Conservation (phyloP, 2,113 vertebrate species). For the Brienomyrus longianalis region DNA sequence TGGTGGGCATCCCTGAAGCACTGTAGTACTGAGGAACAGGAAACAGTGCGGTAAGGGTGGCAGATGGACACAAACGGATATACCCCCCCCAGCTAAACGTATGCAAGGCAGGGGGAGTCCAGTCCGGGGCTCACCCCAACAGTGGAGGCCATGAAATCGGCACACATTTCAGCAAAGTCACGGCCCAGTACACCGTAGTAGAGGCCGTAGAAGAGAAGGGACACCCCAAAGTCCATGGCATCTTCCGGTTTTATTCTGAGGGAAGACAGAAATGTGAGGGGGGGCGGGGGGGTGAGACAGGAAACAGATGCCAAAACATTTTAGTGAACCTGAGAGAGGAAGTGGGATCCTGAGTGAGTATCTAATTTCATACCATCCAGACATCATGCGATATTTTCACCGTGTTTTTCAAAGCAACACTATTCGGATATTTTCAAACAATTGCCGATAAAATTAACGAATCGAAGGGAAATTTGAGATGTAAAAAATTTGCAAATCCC, state of each 20-base stretch:
- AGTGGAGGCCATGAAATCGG: conserved; percentile 97
- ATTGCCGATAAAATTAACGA: neutral
- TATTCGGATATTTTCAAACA: neutral
- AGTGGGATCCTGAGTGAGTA: neutral
- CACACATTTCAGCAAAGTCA: conserved; percentile 98
- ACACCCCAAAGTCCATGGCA: conserved; percentile 94
- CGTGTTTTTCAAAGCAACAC: neutral
- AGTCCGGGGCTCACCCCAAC: conserved; percentile 72
- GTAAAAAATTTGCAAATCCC: neutral
- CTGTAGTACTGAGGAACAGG: conserved; percentile 77
- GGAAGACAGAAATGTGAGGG: conserved; percentile 10
- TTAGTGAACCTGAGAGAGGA: neutral
- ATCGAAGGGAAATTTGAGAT: neutral
- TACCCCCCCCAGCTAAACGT: neutral
- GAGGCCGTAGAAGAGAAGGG: conserved; percentile 91
- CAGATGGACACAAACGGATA: neutral
- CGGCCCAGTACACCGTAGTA: conserved; percentile 93
- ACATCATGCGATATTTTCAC: neutral
- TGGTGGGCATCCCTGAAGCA: conserved; percentile 92
- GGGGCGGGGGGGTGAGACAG: neutral
- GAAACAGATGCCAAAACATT: neutral
- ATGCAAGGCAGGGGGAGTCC: neutral
- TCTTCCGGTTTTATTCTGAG: conserved; percentile 93
- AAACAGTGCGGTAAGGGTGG: neutral
- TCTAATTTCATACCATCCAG: neutral